Evolutionary conservation across 1,140 invertebrate genomes (phyloP), one percentile per base, ranked within the genome.

Genomic region (Metaphire vulgaris): DNA sequence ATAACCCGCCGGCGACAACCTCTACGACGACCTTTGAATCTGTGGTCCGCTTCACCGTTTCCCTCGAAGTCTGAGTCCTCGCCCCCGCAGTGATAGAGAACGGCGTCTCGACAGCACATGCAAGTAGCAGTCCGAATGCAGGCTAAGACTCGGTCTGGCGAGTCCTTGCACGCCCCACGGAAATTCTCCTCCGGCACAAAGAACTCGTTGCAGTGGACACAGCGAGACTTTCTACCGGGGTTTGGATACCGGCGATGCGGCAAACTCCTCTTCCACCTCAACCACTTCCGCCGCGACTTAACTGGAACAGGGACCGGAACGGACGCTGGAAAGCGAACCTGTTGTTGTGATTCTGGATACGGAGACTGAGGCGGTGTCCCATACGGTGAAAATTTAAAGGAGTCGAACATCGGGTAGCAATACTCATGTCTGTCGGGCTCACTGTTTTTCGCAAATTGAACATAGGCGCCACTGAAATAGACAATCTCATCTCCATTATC

Each of bases 111-210:
- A 74, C 81, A 82, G 34, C 76, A 89, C 78, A 95, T 90, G 82
- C 93, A 94, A 26, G 92, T 90, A 29, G 93, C 89, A 69, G 88
- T 89, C 80, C 93, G 90, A 76, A 95, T 92, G 79, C 91, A 91
- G 30, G 89, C 88, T 76, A 89, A 89, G 80, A 92, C 89, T 75
- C 89, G 89, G 87, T 96, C 93, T 0, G 93, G 93, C 1, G 92
- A 92, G 83, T 90, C 92, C 82, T 93, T 90, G 84, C 93, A 95
- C 89, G 29, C 92, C 93, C 34, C 90, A 88, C 32, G 89, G 6
- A 6, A 87, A 86, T 94, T 94, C 67, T 90, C 90, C 76, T 92
- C 92, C 81, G 91, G 90, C 28, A 79, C 81, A 74, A 84, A 86
- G 74, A 79, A 81, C 68, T 85, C 84, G 29, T 82, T 81, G 79